Conservation (phyloP, 2,888 invertebrate species). For the Clistopyga incitator region DNA sequence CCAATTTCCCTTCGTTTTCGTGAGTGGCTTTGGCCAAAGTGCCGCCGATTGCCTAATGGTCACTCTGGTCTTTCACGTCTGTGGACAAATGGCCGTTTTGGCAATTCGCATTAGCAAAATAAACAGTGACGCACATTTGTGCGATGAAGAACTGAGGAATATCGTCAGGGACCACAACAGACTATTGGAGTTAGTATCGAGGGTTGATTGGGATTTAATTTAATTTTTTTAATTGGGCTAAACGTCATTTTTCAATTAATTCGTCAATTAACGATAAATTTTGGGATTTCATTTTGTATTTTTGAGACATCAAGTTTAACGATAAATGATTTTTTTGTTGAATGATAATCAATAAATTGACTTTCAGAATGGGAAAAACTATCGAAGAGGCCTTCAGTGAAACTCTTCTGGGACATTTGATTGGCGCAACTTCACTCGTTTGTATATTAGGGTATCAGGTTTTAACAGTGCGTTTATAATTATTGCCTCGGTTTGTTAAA, state of each 20-base stretch:
- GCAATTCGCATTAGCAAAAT: conserved; percentile 73
- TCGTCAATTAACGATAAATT: too few relatives aligned
- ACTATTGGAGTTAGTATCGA: conserved; percentile 70
- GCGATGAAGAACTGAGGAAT: conserved; percentile 67
- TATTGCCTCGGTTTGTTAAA: too few relatives aligned
- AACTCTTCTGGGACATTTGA: conserved; percentile 67
- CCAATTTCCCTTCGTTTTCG: conserved; percentile 75
- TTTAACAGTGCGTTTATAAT: conserved; percentile 60
- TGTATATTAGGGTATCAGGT: conserved; percentile 69
- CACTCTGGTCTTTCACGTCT: conserved; percentile 76
- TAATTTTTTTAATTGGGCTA: too few relatives aligned
- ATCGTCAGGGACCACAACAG: conserved; percentile 72
- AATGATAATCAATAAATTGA: not conserved
- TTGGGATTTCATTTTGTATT: too few relatives aligned
- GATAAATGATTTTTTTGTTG: too few relatives aligned
- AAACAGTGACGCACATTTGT: conserved; percentile 60
- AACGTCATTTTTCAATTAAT: too few relatives aligned
- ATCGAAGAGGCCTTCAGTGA: conserved; percentile 69
- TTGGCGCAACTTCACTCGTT: conserved; percentile 69
- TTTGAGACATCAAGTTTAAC: too few relatives aligned
- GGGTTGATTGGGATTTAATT: not conserved
- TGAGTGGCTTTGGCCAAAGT: conserved; percentile 74
- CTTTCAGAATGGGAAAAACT: conserved; percentile 63
- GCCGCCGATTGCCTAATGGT: conserved; percentile 76
- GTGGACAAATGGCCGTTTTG: conserved; percentile 75